Evolutionary conservation across 2,797 vertebrate genomes (phyloP), one percentile per base, ranked within the genome.

Genomic region (Pyrocephalus nanus): DNA sequence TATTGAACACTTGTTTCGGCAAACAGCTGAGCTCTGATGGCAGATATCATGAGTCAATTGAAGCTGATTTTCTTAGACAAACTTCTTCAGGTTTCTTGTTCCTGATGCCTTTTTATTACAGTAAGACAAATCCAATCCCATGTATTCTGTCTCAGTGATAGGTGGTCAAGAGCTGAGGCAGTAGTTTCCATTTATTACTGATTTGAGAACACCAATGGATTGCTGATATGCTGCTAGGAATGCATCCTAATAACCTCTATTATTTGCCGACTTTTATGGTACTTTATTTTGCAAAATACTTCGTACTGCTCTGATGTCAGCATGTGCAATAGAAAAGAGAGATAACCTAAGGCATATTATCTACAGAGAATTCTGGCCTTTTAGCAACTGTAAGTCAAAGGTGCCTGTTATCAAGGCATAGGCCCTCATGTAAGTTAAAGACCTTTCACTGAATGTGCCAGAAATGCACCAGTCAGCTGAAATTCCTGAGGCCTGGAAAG

Each of bases 241-340:
- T 7, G 3, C 13, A n/a, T 32, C 25, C 13, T 78, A 11, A 15
- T 7, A 38, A 14, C 1, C 30, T 11, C 8, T 1, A 0, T 11
- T 55, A 18, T 34, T 48, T 62, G 9, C 3, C 6, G 17, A 2
- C 1, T 55, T 84, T 79, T 73, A 66, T 72, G 30, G 27, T 15
- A 34, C 18, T 84, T 58, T 7, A 4, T 77, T 64, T 86, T 73
- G 7, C 15, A 38, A 9, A n/a, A 43, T 38, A 54, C 36, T 87
- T 93, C 45, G 66, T 85, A 17, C 38, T 86, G 10, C 60, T 91
- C 13, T 76, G 40, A 62, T 83, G 45, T 43, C 42, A 8, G 11
- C 15, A 36, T 0, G 4, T 23, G 38, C 12, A 67, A 53, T 3
- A 67, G 38, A 27, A 42, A 76, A 45, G 2, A 20, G 30, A 74